These are phyloP conservation scores for Linnaemya vulpina DNA, from an alignment of 2,888 invertebrate species.

Conservation along the genomic window DNA sequence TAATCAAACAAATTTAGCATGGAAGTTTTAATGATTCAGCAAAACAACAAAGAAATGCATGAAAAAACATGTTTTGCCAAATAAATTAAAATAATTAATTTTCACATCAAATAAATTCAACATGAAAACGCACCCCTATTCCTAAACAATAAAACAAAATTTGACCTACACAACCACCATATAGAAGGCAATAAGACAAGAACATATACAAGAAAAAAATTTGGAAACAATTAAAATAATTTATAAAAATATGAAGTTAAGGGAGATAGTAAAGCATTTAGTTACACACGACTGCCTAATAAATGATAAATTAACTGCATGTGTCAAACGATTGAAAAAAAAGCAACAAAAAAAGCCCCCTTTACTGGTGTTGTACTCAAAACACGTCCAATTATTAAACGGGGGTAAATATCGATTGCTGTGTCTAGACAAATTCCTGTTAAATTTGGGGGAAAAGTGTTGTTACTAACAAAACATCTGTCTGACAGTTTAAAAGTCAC, in stretches of 20 bases:
- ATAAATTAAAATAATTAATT: conserved; percentile 37
- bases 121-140: conserved; percentile 24
- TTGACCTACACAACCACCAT: neutral
- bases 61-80: conserved; percentile 7
- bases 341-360: neutral
- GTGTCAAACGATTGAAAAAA: neutral
- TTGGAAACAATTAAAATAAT: conserved; percentile 40
- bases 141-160: neutral
- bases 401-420: conserved; percentile 34
- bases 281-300: conserved; percentile 43
- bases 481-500: conserved; percentile 35
- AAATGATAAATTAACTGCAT: conserved; percentile 18
- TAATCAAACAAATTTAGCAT: conserved; percentile 18
- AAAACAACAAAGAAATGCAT: conserved; percentile 14
- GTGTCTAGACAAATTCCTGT: neutral
- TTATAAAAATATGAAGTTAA: conserved; percentile 30
- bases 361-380: neutral
- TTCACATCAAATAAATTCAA: conserved; percentile 15
- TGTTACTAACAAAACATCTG: conserved; percentile 38
- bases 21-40: neutral
- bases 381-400: conserved; percentile 1
- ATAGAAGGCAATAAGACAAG: neutral
- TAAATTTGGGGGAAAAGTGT: neutral
- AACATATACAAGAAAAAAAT: conserved; percentile 2
- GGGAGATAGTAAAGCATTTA: conserved; percentile 33